Percentiles rank a stretch among this genome's conserved stretches.
Evolutionary conservation across 2,888 invertebrate genomes (phyloP).

Genomic region (Euspilapteryx auroguttella): DNA sequence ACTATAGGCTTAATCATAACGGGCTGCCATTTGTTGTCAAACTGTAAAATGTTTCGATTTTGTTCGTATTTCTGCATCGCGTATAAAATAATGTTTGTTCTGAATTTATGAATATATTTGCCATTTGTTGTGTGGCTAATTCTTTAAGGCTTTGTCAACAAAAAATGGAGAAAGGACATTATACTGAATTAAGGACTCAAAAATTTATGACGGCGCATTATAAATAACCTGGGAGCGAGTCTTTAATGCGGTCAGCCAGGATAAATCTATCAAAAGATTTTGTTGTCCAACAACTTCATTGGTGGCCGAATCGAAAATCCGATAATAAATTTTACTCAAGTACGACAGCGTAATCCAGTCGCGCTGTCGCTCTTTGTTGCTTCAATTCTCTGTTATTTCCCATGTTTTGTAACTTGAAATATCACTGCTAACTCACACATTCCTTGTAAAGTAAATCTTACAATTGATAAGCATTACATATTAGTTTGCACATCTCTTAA

Average conservation of each 20-base stretch:
- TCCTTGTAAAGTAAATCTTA: no score
- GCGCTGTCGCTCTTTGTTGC: constrained; percentile 53
- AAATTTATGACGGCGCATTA: constrained; percentile 48
- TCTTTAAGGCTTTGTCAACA: background rate
- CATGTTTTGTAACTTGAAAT: constrained; percentile 50
- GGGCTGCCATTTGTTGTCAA: no score
- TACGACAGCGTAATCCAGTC: constrained; percentile 59
- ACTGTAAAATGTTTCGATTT: background rate
- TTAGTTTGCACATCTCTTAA: no score
- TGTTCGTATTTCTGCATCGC: background rate
- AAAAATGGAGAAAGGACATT: background rate
- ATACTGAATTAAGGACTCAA: constrained; percentile 18
- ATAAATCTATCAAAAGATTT: constrained; percentile 62
- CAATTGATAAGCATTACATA: no score
- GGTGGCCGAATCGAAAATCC: constrained; percentile 62
- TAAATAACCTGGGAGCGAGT: constrained; percentile 47
- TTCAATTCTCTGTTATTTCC: constrained; percentile 50
- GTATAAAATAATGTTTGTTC: no score
- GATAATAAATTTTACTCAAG: constrained; percentile 61
- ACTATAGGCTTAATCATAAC: no score
- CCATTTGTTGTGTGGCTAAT: constrained; percentile 1
- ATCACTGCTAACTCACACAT: no score
- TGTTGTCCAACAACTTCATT: constrained; percentile 62
- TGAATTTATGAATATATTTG: background rate
- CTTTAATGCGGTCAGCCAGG: constrained; percentile 55